These are phyloP conservation scores for Arctocebus calabarensis DNA, from an alignment of 2,797 vertebrate genomes.

Conservation along the genomic window DNA sequence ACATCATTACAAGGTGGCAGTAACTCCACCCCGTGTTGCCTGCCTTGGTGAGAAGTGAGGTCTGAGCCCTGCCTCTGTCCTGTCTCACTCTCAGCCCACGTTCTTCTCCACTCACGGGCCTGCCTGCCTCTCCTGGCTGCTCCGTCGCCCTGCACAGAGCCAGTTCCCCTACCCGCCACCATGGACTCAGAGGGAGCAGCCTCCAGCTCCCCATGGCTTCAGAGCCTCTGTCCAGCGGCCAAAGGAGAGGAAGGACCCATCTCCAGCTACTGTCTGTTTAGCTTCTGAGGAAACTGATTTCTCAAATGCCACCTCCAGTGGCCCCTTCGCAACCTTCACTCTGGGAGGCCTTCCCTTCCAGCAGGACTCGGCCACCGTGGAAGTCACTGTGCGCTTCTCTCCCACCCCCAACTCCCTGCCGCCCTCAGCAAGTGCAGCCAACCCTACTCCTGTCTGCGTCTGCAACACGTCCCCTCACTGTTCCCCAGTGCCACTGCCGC, in stretches of 20 bases:
- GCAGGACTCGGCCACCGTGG: background rate
- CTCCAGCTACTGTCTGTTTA: too few relatives aligned
- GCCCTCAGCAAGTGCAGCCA: background rate
- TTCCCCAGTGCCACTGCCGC: background rate
- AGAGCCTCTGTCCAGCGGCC: background rate
- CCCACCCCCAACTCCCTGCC: background rate
- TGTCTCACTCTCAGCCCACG: background rate
- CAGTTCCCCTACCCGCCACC: background rate
- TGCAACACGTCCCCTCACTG: too few relatives aligned
- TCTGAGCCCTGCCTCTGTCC: background rate
- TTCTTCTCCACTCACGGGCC: background rate
- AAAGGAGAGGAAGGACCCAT: background rate
- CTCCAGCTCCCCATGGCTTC: background rate
- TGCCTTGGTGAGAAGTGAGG: background rate
- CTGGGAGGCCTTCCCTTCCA: background rate
- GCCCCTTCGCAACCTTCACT: background rate
- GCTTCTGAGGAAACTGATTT: background rate
- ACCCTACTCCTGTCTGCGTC: too few relatives aligned
- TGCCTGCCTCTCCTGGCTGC: background rate
- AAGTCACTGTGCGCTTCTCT: background rate
- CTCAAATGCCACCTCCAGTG: background rate
- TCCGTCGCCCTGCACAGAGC: background rate
- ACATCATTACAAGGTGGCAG: background rate
- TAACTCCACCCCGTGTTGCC: background rate
- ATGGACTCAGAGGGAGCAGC: background rate